Evolutionary conservation across 2,797 vertebrate species (phyloP), one percentile per base, ranked within the genome.

Genomic region (Enteromius radiatus): DNA sequence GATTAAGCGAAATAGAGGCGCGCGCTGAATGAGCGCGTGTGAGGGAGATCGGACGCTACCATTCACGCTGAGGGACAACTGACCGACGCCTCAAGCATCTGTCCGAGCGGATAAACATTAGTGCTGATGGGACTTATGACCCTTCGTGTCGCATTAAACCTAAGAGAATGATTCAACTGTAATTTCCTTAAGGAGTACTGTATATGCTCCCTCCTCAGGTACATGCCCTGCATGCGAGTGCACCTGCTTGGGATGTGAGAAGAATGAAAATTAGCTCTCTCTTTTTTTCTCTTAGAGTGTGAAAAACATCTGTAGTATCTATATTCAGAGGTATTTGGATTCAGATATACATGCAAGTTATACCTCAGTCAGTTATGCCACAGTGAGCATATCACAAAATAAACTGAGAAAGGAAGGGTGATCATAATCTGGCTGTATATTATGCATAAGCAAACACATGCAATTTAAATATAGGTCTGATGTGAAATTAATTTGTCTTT

Each of bases 31-130:
- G 88, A 82, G 87, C 84, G 84, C 80, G 85, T 73, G 64, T 77
- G 36, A 83, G 86, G 76, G 84, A 88, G 88, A 84, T 84, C 80
- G 89, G 90, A 88, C 88, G 85, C 88, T 87, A 90, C 89, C 90
- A 91, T 88, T 87, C 84, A 73, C 84, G 65, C 74, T 76, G 67
- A 80, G 89, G 88, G 86, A 88, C 80, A 87, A 76, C 56, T 80
- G 80, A 67, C 79, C 75, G 47, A n/a, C n/a, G 49, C 4, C 8
- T 38, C 49, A 61, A 56, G 19, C 59, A 38, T 49, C 43, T 64
- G 68, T 38, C 59, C 45, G 10, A 38, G 33, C 33, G 21, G 52
- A 70, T 28, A 43, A 11, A 43, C 41, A 26, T n/a, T 31, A 28
- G 11, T 3, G 17, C 71, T 41, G 45, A 75, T 23, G 33, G 23